Percentiles rank a stretch among this genome's conserved stretches.
Evolutionary conservation across 92 coral and sea anemone genomes (phyloP).

Genomic region (Phenganax marumi): DNA sequence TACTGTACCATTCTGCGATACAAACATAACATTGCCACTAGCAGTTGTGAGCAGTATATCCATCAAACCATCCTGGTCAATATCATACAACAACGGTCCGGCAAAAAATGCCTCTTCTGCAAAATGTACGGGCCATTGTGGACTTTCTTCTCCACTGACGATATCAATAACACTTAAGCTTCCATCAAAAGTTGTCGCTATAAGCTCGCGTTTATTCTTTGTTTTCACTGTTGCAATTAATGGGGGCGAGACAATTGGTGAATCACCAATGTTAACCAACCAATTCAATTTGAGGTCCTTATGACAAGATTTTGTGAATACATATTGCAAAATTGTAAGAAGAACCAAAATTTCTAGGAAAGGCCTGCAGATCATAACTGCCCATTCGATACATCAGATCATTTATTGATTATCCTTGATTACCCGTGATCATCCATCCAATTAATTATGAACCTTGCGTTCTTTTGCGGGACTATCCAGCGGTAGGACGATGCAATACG

Average conservation of each 20-base stretch:
- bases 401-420: no score
- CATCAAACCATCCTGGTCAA: constrained; percentile 77
- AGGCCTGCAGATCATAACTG: neutral
- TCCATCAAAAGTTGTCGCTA: constrained; percentile 76
- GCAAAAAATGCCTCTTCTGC: constrained; percentile 68
- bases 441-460: neutral
- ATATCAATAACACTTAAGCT: constrained; percentile 77
- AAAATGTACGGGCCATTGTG: constrained; percentile 83
- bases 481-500: neutral
- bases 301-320: constrained; percentile 64
- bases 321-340: neutral
- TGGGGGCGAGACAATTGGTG: constrained; percentile 86
- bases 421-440: no score
- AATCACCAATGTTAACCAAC: constrained; percentile 71
- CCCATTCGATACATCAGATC: neutral
- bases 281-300: constrained; percentile 68
- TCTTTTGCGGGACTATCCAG: neutral
- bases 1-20: constrained; percentile 66
- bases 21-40: constrained; percentile 65
- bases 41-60: constrained; percentile 73
- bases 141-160: constrained; percentile 63
- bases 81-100: constrained; percentile 85
- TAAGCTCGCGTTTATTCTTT: constrained; percentile 67
- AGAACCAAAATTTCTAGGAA: neutral
- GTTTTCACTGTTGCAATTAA: constrained; percentile 73